Evolutionary conservation across 2,888 invertebrate species (phyloP), one percentile per base, ranked within the genome.

Genomic region (Euzophera pinguis): DNA sequence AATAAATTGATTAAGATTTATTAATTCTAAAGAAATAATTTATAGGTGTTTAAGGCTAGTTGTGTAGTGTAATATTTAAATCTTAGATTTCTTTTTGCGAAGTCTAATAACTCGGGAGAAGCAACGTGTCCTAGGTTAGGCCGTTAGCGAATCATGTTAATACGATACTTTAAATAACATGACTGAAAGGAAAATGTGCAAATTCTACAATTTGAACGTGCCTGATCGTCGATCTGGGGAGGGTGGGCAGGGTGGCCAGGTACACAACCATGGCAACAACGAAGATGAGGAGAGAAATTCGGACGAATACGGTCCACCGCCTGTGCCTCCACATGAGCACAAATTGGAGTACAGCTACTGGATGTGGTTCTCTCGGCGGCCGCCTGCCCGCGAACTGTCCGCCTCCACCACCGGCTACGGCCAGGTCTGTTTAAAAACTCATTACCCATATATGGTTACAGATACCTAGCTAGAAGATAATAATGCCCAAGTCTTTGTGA

Each of bases 331-430:
- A 59, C 94, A 95, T 63, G 97, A 98, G 86, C 98, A 99, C 84
- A 95, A 95, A 81, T 91, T 99, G 70, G 98, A 99, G 84, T 97
- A 96, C 89, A 94, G 95, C 62, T 99, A 98, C 84, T 97, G 97
- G 87, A 92, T 98, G 81, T 99, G 98, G 98, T 97, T 94, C 76
- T 91, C 92, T 41, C 83, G 92, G 63, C 91, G 92, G 69, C 92
- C 91, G 34, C 85, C 88, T 57, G 77, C 88, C 60, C 78, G 89
- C 61, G 87, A 89, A 52, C 77, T 85, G 38, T 82, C 86, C 55
- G 67, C 82, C 56, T 78, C 87, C 65, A 79, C 84, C 67, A 81
- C 86, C 68, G 90, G 90, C 63, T 91, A 90, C 63, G 87, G 86
- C 65, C 88, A 91, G 87, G 91, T 91, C 57, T 51, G 66, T 61